phyloP scores from a whole-genome alignment of 2,888 invertebrate genomes.

The Pasiphila rectangulata region DNA sequence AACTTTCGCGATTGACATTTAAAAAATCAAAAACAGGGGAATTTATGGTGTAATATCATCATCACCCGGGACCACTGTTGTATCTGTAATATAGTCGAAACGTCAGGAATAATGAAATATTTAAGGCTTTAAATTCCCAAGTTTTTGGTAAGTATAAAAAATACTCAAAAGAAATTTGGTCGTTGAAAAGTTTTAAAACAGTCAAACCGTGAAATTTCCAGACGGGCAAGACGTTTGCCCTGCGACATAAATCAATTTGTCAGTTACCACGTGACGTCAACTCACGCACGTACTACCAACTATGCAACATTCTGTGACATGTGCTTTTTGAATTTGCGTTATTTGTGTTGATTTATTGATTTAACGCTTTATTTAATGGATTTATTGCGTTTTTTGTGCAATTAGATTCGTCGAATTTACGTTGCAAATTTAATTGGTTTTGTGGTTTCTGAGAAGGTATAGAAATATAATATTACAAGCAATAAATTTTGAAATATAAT shows the following conservation, averaged over 20 bases:
- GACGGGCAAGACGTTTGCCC: constrained; percentile 31
- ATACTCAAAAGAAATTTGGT: no score
- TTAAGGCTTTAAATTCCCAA: no score
- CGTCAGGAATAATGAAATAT: no score
- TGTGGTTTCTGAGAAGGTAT: constrained; percentile 3
- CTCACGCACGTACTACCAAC: constrained; percentile 38
- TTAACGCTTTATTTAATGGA: constrained; percentile 26
- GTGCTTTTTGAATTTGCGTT: constrained; percentile 24
- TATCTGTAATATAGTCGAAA: no score
- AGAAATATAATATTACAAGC: background rate
- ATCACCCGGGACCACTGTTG: no score
- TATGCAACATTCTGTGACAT: constrained; percentile 14
- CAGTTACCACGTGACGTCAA: constrained; percentile 61
- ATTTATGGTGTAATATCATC: no score
- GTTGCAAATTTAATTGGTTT: constrained; percentile 11
- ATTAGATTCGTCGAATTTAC: constrained; percentile 10
- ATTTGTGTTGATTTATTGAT: constrained; percentile 33
- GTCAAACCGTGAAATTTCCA: constrained; percentile 54
- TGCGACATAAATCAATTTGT: constrained; percentile 76
- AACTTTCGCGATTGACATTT: no score
- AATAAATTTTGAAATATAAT: background rate
- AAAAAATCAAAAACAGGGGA: no score
- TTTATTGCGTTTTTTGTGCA: constrained; percentile 24
- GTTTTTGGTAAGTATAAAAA: no score
- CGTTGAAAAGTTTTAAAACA: constrained; percentile 12